These are phyloP conservation scores for Rhizomys pruinosus DNA, from an alignment of 2,113 vertebrate species.

Conservation along the genomic window DNA sequence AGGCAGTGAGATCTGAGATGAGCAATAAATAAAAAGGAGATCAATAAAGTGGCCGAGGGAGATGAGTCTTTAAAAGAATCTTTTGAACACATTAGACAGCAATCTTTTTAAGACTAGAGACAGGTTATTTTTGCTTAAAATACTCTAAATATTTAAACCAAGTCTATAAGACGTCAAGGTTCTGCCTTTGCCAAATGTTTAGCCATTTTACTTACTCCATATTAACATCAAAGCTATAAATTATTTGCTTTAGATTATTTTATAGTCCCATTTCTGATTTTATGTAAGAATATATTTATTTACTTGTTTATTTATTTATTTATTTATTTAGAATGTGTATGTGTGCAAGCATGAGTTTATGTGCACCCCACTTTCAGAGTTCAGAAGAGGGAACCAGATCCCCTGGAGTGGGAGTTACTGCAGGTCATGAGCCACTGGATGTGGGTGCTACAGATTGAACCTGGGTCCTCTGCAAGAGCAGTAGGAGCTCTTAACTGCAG, in stretches of 20 bases:
- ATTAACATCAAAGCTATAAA: neutral
- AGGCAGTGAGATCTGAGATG: neutral
- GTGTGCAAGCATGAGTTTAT: neutral
- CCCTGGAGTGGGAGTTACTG: neutral
- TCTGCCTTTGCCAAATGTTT: neutral
- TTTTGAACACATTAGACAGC: neutral
- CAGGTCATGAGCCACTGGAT: neutral
- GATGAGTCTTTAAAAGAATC: neutral
- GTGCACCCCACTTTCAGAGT: no score
- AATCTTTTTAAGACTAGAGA: neutral
- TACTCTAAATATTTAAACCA: constrained; percentile 38
- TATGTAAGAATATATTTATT: neutral
- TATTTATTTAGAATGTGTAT: neutral
- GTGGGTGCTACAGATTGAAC: neutral
- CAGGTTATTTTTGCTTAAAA: constrained; percentile 24
- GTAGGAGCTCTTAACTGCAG: neutral
- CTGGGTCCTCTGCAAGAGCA: neutral
- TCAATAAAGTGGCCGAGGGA: neutral
- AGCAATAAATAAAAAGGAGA: neutral
- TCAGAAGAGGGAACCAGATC: neutral
- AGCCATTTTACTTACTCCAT: constrained; percentile 23
- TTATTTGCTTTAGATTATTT: constrained; percentile 37
- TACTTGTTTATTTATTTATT: no score
- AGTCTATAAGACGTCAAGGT: constrained; percentile 25
- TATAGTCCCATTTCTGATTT: constrained; percentile 12